Base-by-base conservation (phyloP, 1,140 invertebrate species). In the Heliothis subflexa region DNA sequence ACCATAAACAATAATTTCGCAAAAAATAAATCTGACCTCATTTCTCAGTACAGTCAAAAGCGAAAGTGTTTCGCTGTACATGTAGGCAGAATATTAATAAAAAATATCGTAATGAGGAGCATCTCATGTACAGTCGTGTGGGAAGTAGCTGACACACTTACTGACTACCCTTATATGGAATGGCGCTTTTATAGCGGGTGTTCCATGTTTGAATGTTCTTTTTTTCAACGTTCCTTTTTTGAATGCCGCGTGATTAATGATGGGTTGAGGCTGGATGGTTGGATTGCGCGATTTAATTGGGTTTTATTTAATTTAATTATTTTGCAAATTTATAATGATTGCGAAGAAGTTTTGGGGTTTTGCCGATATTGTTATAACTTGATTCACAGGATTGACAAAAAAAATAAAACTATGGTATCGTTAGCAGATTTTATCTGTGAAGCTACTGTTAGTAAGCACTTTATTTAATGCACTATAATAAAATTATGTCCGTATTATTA, bases 111-210 rank as follows among this genome's bases (percentile, higher is more conserved):
- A 75, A 75, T 62, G 73, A 75, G 72, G 4, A 52, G 9, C 73
- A 62, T 62, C 54, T 75, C 9, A 5, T 50, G 45, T 70, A 68
- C 64, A 70, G 12, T 13, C 16, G 10, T 47, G 73, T 75, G 73
- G 73, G 73, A 40, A 25, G 57, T 40, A 21, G 62, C 16, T 66
- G 73, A 28, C 73, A 75, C 28, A 75, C 73, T 75, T 75, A 75
- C 45, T 28, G 12, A 10, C 47, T 33, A 16, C 73, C 73, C 73
- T 62, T 75, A 64, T 52, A 64, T 54, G 59, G 73, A 33, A 14
- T 21, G 59, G 73, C 49, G 57, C 49, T 75, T 52, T 12, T 62
- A 52, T 61, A 52, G 45, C 59, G 47, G 57, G 21, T 52, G 45
- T 75, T 16, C 62, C 7, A 47, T 47, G 10, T 64, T 45, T 7